A percentile compares a stretch with the other conserved stretches of the same genome.
Conservation (phyloP, 2,113 vertebrate species). For the Sturnus vulgaris region DNA sequence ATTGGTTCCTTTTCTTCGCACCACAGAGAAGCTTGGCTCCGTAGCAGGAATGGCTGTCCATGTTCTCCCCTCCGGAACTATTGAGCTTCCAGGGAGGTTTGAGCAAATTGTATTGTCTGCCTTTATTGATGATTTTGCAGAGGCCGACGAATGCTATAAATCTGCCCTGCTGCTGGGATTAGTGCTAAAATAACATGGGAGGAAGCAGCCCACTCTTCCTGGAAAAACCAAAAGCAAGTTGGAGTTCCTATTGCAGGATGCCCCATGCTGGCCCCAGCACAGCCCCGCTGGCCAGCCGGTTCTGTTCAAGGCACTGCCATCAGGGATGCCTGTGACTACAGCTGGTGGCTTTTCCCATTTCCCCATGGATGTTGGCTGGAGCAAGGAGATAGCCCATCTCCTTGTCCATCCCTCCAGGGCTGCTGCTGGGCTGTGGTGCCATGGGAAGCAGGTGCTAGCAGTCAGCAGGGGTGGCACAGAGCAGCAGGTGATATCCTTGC, state of each 20-base stretch:
- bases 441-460: neutral
- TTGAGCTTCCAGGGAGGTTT: slow-evolving; percentile 4
- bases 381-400: neutral
- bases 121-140: slow-evolving; percentile 31
- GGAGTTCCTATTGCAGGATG: accelerated
- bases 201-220: neutral
- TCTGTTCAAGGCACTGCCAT: neutral
- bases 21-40: neutral
- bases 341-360: neutral
- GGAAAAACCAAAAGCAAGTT: neutral
- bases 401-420: accelerated
- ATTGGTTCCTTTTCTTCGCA: neutral
- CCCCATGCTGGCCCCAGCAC: neutral
- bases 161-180: neutral
- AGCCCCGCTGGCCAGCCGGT: accelerated
- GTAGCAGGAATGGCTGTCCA: neutral
- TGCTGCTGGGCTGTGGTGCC: accelerated
- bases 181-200: neutral
- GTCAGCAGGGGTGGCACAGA: slow-evolving; percentile 22
- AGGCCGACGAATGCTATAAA: neutral
- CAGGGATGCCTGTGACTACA: accelerated
- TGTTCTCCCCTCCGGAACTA: neutral
- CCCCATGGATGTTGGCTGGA: neutral
- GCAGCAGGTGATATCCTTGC: neutral
- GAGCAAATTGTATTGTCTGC: neutral